Percentiles rank a stretch among this genome's conserved stretches.
phyloP scores from a whole-genome alignment of 2,888 invertebrate genomes.

The Chymomyza caudatula region DNA sequence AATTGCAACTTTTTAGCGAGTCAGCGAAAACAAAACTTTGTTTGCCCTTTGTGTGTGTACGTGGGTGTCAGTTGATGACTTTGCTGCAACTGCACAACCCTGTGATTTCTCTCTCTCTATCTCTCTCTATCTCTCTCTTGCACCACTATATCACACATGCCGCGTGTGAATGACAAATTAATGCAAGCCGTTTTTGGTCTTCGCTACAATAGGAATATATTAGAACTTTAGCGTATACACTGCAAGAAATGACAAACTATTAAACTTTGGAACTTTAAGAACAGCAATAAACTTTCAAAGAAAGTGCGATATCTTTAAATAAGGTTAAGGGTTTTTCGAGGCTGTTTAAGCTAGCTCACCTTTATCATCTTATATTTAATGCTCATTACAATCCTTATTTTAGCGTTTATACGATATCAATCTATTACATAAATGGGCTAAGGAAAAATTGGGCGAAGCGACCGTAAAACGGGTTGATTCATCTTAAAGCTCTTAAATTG shows the following conservation, averaged over 20 bases:
- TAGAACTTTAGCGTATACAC: background rate
- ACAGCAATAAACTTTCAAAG: too few relatives aligned
- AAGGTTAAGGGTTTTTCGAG: too few relatives aligned
- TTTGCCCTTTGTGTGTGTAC: background rate
- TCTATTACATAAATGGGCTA: too few relatives aligned
- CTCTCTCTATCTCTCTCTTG: constrained; percentile 6
- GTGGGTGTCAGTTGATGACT: constrained; percentile 34
- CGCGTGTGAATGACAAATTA: background rate
- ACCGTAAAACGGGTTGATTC: too few relatives aligned
- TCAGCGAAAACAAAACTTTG: background rate
- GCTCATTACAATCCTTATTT: too few relatives aligned
- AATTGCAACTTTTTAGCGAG: background rate
- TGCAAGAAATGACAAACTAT: background rate
- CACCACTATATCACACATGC: background rate
- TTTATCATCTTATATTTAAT: too few relatives aligned
- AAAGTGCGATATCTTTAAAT: too few relatives aligned
- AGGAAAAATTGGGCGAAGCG: too few relatives aligned
- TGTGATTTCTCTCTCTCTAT: background rate
- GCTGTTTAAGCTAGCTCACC: too few relatives aligned
- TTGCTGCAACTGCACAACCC: constrained; percentile 6
- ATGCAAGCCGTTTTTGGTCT: background rate
- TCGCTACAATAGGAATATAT: background rate
- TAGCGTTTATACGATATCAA: too few relatives aligned
- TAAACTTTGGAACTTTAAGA: background rate
- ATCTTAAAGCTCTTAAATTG: too few relatives aligned